Evolutionary conservation across 1,140 invertebrate genomes (phyloP).

Genomic region (Andricus grossulariae): DNA sequence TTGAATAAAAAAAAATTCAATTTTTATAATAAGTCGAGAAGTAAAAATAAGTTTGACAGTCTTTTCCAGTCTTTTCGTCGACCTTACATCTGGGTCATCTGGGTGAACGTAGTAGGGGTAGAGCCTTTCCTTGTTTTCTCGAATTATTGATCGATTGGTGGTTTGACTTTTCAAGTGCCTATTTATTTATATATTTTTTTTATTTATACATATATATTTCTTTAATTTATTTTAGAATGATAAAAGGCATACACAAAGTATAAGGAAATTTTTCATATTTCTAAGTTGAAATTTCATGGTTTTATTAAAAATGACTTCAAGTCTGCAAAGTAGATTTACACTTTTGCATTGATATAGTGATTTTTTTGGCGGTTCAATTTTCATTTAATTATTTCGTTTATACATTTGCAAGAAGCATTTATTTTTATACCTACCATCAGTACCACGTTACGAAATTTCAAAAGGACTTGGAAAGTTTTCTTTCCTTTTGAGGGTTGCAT

Average conservation of each 20-base stretch:
- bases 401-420: too few relatives aligned
- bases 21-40: neutral
- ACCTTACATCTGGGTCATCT: slow-evolving; percentile 22
- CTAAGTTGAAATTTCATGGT: too few relatives aligned
- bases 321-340: too few relatives aligned
- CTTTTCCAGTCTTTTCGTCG: neutral
- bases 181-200: slow-evolving; percentile 22
- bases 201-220: neutral
- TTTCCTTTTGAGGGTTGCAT: too few relatives aligned
- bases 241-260: neutral
- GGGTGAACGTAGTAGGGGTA: slow-evolving; percentile 9
- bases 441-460: slow-evolving; percentile 6
- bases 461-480: neutral
- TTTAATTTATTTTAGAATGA: slow-evolving; percentile 1
- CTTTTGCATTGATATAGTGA: too few relatives aligned
- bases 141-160: slow-evolving; percentile 21
- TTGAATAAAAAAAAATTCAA: too few relatives aligned
- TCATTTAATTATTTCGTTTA: too few relatives aligned
- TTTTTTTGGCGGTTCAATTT: too few relatives aligned
- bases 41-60: neutral
- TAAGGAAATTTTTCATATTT: too few relatives aligned
- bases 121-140: slow-evolving; percentile 2
- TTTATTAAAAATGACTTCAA: too few relatives aligned
- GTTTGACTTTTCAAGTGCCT: slow-evolving; percentile 20
- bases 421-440: neutral